A percentile compares a stretch with the other conserved stretches of the same genome.
These are phyloP conservation scores for Hyalella azteca DNA, from an alignment of 2,888 invertebrate species.

Conservation along the genomic window DNA sequence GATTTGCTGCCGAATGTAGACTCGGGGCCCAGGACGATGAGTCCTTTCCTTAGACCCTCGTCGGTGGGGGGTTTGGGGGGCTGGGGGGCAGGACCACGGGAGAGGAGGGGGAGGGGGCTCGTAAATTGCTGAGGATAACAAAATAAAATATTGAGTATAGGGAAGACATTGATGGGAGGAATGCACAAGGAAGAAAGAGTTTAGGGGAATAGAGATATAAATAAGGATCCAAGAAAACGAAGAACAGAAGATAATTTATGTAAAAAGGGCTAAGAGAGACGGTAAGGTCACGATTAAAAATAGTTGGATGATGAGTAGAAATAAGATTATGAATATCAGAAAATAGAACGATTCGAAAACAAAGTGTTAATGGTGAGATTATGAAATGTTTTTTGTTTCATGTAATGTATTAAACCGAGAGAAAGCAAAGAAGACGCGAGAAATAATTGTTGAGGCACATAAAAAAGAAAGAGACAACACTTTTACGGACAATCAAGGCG, in stretches of 20 bases:
- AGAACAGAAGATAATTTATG: neutral
- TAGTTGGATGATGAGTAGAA: too few relatives aligned
- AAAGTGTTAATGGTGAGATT: too few relatives aligned
- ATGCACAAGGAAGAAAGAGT: neutral
- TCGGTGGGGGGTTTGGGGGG: constrained; percentile 37
- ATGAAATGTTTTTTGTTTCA: too few relatives aligned
- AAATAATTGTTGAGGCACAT: too few relatives aligned
- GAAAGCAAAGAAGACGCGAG: too few relatives aligned
- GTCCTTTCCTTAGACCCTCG: constrained; percentile 41
- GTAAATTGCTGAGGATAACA: neutral
- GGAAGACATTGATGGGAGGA: neutral
- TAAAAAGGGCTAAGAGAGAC: too few relatives aligned
- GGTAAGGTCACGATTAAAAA: too few relatives aligned
- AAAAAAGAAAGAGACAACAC: too few relatives aligned
- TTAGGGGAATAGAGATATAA: neutral
- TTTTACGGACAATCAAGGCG: too few relatives aligned
- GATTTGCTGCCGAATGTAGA: constrained; percentile 44
- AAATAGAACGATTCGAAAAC: too few relatives aligned
- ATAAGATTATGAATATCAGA: too few relatives aligned
- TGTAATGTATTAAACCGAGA: too few relatives aligned
- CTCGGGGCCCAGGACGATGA: constrained; percentile 49
- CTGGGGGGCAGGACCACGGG: constrained; percentile 25
- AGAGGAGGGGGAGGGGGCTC: neutral
- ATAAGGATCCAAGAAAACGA: neutral
- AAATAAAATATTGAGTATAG: neutral